phyloP scores from a whole-genome alignment of 1,140 invertebrate genomes.

The Harlomillsia oculata region DNA sequence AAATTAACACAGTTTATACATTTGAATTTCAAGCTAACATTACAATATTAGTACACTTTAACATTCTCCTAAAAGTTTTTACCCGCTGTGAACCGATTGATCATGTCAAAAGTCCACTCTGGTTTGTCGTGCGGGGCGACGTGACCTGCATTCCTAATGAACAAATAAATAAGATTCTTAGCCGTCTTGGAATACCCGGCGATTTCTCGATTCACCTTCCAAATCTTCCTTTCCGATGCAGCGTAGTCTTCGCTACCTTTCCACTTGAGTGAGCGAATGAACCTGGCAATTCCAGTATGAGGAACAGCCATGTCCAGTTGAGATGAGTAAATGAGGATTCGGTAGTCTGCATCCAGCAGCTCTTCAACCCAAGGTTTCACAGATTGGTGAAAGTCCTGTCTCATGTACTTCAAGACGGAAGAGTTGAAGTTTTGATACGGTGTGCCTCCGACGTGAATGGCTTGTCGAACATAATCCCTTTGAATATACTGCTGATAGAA shows the following conservation, averaged over 20 bases:
- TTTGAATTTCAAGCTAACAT: too few species aligned
- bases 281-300: constrained; percentile 44
- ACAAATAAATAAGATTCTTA: constrained; percentile 44
- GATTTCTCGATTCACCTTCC: constrained; percentile 37
- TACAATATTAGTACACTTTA: not conserved
- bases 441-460: constrained; percentile 46
- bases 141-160: constrained; percentile 45
- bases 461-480: constrained; percentile 39
- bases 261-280: constrained; percentile 44
- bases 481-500: constrained; percentile 42
- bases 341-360: constrained; percentile 36
- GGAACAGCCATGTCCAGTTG: constrained; percentile 42
- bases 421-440: constrained; percentile 26
- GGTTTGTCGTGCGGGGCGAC: constrained; percentile 49
- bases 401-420: constrained; percentile 14
- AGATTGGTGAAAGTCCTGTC: constrained; percentile 20
- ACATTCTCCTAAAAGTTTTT: constrained; percentile 12
- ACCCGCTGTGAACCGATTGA: constrained; percentile 43
- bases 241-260: constrained; percentile 27
- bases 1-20: too few species aligned
- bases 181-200: constrained; percentile 46
- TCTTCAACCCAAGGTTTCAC: constrained; percentile 31
- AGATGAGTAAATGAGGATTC: constrained; percentile 36
- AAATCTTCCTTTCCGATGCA: constrained; percentile 17
- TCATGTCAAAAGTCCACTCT: constrained; percentile 44